A percentile compares a stretch with the other conserved stretches of the same genome.
These are phyloP conservation scores for Heterocephalus glaber DNA, from an alignment of 2,113 vertebrate genomes.

Conservation along the genomic window DNA sequence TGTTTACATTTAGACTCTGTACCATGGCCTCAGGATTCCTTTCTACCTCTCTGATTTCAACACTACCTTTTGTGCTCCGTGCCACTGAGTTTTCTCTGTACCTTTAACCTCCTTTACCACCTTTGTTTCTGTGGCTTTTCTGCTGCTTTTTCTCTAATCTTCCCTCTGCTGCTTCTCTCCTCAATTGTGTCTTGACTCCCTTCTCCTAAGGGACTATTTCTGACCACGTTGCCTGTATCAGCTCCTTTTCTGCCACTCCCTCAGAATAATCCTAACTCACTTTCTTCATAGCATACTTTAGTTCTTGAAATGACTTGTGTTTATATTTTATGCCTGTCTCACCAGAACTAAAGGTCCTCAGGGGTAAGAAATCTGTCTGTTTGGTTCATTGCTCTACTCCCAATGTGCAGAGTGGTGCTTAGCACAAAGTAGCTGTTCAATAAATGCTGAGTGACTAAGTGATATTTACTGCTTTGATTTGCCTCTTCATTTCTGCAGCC, in stretches of 20 bases:
- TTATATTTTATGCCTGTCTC: background rate
- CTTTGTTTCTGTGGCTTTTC: background rate
- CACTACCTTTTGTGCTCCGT: no score
- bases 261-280: background rate
- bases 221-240: background rate
- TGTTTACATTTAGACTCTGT: background rate
- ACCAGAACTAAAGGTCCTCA: background rate
- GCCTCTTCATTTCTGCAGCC: slow-evolving; percentile 1
- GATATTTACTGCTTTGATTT: background rate
- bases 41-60: background rate
- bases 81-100: background rate
- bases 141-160: background rate
- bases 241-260: background rate
- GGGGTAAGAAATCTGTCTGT: background rate
- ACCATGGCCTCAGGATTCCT: no score
- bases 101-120: fast-evolving
- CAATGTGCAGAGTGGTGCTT: background rate
- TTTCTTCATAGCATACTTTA: background rate
- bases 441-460: background rate
- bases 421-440: background rate
- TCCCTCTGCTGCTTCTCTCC: background rate
- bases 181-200: background rate
- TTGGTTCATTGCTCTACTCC: background rate
- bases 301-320: background rate
- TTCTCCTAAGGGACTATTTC: background rate